Conservation (phyloP, 2,113 vertebrate genomes). For the Cynocephalus volans region DNA sequence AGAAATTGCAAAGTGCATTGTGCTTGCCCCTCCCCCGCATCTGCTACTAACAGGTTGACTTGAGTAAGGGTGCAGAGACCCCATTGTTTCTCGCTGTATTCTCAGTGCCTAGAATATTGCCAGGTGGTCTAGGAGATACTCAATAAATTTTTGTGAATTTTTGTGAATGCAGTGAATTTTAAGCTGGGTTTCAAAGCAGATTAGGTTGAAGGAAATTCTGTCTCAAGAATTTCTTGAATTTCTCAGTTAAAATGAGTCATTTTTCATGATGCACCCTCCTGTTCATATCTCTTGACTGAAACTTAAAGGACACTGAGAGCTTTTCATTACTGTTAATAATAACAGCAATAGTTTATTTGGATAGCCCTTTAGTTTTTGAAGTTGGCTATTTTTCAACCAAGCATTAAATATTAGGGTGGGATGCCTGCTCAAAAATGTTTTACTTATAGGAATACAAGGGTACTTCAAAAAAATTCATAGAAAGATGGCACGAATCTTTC, state of each 20-base stretch:
- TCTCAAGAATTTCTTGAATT: not conserved
- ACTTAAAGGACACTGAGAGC: not conserved
- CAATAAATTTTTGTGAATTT: not conserved
- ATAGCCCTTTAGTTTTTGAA: not conserved
- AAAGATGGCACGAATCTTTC: too few relatives aligned
- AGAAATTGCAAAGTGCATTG: not conserved
- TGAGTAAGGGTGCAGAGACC: not conserved
- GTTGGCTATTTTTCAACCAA: not conserved
- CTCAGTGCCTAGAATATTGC: not conserved
- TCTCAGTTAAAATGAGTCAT: slow-evolving; percentile 26
- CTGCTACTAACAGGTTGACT: not conserved
- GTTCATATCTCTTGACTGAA: not conserved
- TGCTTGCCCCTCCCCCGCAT: not conserved
- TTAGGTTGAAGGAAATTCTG: not conserved
- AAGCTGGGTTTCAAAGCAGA: not conserved
- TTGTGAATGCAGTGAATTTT: not conserved
- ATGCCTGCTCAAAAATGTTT: not conserved
- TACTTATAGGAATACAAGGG: not conserved
- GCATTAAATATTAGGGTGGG: not conserved
- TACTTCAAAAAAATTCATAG: too few relatives aligned
- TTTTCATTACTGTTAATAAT: not conserved
- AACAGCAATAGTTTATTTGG: not conserved
- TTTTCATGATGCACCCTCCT: not conserved
- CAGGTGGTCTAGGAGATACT: not conserved
- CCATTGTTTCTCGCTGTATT: not conserved